Evolutionary conservation across 2,113 vertebrate genomes (phyloP), one percentile per base, ranked within the genome.

Genomic region (Chloroceryle aenea): DNA sequence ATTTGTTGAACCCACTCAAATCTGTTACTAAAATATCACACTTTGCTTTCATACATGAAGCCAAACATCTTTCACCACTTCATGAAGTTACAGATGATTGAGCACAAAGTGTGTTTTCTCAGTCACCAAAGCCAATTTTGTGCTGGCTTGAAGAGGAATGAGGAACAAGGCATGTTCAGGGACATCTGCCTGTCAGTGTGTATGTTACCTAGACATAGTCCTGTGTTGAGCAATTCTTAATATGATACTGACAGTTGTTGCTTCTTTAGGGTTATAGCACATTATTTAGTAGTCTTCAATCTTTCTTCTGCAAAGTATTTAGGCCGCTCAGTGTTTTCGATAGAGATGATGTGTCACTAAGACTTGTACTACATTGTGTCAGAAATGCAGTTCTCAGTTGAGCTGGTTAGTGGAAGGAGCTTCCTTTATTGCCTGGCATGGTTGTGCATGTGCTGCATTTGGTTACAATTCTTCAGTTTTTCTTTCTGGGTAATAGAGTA

Each of bases 51-150:
- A 68, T 62, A 77, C 67, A 86, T 87, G 69, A 81, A 94, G 66
- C 79, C 63, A 82, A 90, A 84, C 3, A 8, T 52, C 66, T n/a
- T 94, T 91, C 38, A 67, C 12, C 63, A n/a, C 43, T 85, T 42
- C 63, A 40, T 74, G 66, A 85, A 83, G 76, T 92, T 92, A 59
- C 43, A 85, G 80, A 38, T 90, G 92, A 86, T 77, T 84, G 78
- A 87, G 59, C 75, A n/a, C 78, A 47, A 66, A 63, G 52, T 74
- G 56, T 86, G 67, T 76, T 83, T 89, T 84, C 50, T 68, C 43
- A 73, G 74, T 73, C 68, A 84, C 91, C 38, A 14, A 47, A 84
- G 76, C 61, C 68, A 47, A 56, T 90, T 82, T 89, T 50, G 26
- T 87, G n/a, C 56, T 85, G 78, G 36, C 59, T 86, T 71, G 55